Conservation (phyloP, 1,140 invertebrate species). For the Philopotamus ludificatus region DNA sequence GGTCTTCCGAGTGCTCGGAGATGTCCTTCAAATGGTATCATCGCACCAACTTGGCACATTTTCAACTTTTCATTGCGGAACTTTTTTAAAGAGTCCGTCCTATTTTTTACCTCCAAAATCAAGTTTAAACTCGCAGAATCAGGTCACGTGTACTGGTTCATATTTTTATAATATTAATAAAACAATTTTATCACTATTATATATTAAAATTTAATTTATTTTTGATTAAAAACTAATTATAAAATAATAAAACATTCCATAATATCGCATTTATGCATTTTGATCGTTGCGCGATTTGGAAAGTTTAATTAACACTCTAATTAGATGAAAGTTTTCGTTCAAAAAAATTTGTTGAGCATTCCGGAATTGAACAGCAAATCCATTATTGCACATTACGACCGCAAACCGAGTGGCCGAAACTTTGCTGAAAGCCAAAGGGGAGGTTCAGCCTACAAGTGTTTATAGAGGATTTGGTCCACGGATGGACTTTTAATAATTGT, state of each 20-base stretch:
- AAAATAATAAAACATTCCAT: too few species aligned
- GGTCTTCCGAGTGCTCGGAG: neutral
- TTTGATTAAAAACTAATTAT: too few species aligned
- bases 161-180: too few species aligned
- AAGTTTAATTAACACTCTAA: neutral
- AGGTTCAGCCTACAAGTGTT: neutral
- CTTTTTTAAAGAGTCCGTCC: constrained; percentile 4
- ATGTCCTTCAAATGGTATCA: neutral
- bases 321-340: neutral
- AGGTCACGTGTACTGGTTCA: too few species aligned
- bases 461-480: neutral
- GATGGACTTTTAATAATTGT: neutral
- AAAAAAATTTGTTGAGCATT: neutral
- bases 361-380: neutral
- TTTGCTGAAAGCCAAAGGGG: neutral
- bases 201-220: too few species aligned
- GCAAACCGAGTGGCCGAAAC: neutral
- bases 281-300: neutral
- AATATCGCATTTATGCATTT: too few species aligned
- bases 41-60: constrained; percentile 13
- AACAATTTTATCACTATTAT: too few species aligned
- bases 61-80: constrained; percentile 20
- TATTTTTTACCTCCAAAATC: too few species aligned
- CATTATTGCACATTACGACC: neutral
- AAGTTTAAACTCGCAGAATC: too few species aligned